These are phyloP conservation scores for Dicycla oo DNA, from an alignment of 2,888 invertebrate genomes.

Conservation along the genomic window DNA sequence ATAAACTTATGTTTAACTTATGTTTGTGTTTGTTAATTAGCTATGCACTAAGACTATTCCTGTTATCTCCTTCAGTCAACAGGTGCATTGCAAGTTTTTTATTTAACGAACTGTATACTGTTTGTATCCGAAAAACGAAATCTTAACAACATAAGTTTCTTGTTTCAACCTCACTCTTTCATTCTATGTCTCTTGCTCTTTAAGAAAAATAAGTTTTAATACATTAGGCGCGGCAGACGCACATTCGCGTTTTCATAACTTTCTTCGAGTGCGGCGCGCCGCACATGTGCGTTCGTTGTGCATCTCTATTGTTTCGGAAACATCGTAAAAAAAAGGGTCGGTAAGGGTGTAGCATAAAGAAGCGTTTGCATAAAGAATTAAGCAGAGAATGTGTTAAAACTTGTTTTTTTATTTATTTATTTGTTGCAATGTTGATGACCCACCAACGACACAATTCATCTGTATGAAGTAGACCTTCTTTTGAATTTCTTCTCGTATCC, in stretches of 20 bases:
- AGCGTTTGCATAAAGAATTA: too few species aligned
- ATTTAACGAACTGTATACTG: not conserved
- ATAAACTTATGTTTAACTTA: too few species aligned
- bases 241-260: too few species aligned
- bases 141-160: not conserved
- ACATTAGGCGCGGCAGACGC: too few species aligned
- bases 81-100: not conserved
- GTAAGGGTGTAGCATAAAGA: too few species aligned
- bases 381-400: too few species aligned
- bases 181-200: not conserved
- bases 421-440: not conserved
- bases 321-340: too few species aligned
- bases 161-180: not conserved
- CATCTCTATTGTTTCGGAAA: too few species aligned
- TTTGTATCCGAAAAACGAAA: not conserved
- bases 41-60: not conserved
- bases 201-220: too few species aligned
- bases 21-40: not conserved
- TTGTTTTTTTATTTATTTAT: too few species aligned
- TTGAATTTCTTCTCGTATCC: not conserved
- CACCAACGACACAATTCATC: not conserved
- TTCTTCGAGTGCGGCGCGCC: too few species aligned
- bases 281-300: too few species aligned
- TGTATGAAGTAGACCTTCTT: slow-evolving; percentile 16
- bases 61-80: not conserved